A percentile compares a stretch with the other conserved stretches of the same genome.
phyloP scores from a whole-genome alignment of 1,140 invertebrate genomes.

The Pogonus chalceus region DNA sequence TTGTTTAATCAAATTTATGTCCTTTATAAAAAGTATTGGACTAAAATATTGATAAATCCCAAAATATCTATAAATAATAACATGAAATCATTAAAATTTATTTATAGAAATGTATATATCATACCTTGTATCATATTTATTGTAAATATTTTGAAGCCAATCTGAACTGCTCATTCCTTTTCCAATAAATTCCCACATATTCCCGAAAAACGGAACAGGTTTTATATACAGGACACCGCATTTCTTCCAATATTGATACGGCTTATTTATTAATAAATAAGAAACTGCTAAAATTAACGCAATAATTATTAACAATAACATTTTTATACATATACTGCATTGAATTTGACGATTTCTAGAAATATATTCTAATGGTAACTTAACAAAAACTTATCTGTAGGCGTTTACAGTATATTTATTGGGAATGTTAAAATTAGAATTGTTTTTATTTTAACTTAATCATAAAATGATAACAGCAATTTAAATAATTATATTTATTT shows the following conservation, averaged over 20 bases:
- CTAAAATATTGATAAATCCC: constrained; percentile 38
- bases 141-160: neutral
- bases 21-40: constrained; percentile 26
- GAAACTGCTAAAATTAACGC: neutral
- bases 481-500: too few species aligned
- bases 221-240: neutral
- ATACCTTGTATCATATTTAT: neutral
- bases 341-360: too few species aligned
- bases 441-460: too few species aligned
- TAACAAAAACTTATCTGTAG: too few species aligned
- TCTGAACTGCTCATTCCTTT: neutral
- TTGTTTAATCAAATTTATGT: constrained; percentile 28
- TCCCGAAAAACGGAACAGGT: neutral
- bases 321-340: neutral
- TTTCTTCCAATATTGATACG: neutral
- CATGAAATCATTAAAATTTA: too few species aligned
- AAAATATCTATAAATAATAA: constrained; percentile 30
- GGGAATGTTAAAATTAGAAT: too few species aligned
- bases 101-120: neutral
- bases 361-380: too few species aligned
- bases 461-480: too few species aligned
- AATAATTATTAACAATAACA: neutral
- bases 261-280: neutral
- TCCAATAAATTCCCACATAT: neutral
- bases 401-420: too few species aligned